phyloP scores from a whole-genome alignment of 2,888 invertebrate genomes.

The Nephrotoma guestfalica region DNA sequence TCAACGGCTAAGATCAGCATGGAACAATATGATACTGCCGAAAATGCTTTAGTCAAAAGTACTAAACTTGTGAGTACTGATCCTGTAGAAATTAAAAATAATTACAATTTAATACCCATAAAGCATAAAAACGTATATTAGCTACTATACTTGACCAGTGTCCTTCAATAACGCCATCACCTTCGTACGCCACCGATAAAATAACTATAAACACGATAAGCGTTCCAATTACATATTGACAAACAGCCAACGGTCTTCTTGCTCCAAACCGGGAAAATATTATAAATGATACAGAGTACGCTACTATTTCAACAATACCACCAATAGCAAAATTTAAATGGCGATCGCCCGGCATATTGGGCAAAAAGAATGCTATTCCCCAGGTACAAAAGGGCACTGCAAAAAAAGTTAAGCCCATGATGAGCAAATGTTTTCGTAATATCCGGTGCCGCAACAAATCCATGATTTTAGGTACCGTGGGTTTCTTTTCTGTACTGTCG shows the following conservation, averaged over 20 bases:
- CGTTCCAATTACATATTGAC: conserved; percentile 28
- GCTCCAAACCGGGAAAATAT: conserved; percentile 30
- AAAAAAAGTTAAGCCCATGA: conserved; percentile 25
- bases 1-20: conserved; percentile 29
- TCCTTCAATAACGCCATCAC: not conserved
- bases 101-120: not conserved
- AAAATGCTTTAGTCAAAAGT: conserved; percentile 30
- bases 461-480: not conserved
- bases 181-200: not conserved
- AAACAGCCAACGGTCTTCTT: conserved; percentile 28
- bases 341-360: conserved; percentile 30
- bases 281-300: conserved; percentile 29
- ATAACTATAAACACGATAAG: conserved; percentile 29
- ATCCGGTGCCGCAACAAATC: conserved; percentile 11
- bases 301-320: conserved; percentile 32
- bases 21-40: conserved; percentile 33
- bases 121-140: not conserved
- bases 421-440: conserved; percentile 15
- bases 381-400: conserved; percentile 32
- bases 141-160: not conserved
- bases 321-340: conserved; percentile 35
- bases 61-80: conserved; percentile 18
- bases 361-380: conserved; percentile 29
- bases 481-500: not conserved
- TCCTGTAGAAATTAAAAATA: conserved; percentile 3